Evolutionary conservation across 2,113 vertebrate species (phyloP).

Genomic region (Lontra canadensis): DNA sequence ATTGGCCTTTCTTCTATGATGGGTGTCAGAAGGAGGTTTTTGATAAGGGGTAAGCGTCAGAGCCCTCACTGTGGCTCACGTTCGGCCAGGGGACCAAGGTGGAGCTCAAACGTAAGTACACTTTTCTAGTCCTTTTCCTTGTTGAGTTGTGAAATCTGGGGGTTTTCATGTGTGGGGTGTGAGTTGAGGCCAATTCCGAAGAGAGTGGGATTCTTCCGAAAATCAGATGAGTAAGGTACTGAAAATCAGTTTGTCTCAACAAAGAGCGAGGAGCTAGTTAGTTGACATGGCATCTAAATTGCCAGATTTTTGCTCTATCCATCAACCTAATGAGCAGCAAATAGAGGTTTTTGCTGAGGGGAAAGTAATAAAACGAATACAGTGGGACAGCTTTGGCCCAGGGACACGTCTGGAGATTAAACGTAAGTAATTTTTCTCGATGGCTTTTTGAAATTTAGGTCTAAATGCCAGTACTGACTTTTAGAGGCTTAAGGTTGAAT

Average conservation of each 20-base stretch:
- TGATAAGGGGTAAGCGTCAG: background rate
- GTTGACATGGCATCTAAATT: background rate
- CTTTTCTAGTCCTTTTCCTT: conserved; percentile 10
- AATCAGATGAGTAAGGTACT: background rate
- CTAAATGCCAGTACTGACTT: background rate
- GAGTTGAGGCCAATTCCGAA: background rate
- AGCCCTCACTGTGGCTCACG: conserved; percentile 42
- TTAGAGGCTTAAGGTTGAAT: background rate
- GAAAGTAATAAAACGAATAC: background rate
- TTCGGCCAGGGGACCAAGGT: background rate
- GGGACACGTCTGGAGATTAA: conserved; percentile 1
- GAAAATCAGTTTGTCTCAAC: background rate
- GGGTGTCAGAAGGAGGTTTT: conserved; percentile 10
- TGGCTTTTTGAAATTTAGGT: background rate
- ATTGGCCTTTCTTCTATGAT: background rate
- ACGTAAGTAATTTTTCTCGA: conserved; percentile 42
- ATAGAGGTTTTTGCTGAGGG: conserved; percentile 17
- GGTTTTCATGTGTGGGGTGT: background rate
- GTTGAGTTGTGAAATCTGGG: background rate
- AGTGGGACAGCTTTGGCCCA: background rate
- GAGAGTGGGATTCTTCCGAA: background rate
- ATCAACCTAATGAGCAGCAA: background rate
- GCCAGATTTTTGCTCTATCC: background rate
- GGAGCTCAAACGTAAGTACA: conserved; percentile 71
- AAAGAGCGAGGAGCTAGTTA: background rate